Evolutionary conservation across 2,113 vertebrate species (phyloP), one percentile per base, ranked within the genome.

Genomic region (Trematocara marginatum): DNA sequence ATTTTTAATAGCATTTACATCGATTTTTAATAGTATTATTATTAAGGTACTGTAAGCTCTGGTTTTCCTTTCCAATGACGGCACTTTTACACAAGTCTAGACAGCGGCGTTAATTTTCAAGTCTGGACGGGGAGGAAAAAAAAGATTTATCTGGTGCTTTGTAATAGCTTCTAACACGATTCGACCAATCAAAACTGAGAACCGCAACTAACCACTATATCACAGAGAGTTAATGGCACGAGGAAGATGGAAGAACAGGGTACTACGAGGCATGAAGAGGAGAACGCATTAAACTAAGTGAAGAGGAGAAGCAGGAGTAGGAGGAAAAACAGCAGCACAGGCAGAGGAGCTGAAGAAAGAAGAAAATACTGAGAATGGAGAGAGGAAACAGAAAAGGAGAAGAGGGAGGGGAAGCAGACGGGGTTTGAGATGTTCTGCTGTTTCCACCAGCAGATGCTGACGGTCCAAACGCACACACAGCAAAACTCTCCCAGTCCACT

Each of bases 141-240:
- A 29, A 53, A 88, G 42, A 89, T 86, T 84, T 78, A 92, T 94
- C 76, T 84, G 87, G 69, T 90, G 18, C 81, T 90, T 90, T 88
- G 78, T 80, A 79, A 78, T 40, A 57, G 78, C 81, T 83, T 45
- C 89, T 53, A 80, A 92, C 54, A 26, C 4, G 61, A 83, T 81
- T 89, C 53, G 51, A 82, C 90, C 89, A 92, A 93, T 92, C 83
- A 91, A 40, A 90, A 78, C 69, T 4, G 74, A 89, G 90, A 86
- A 81, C 57, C 10, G 7, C 51, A 49, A 83, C 90, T 66, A 86
- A 87, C 80, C 78, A 49, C 78, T 78, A 59, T 71, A 93, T 86
- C 85, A 87, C 80, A 80, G 90, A 38, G 61, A 78, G 79, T 82
- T 94, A 91, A 93, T 92, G 92, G 66, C 82, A 90, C 76, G 84